Evolutionary conservation across 2,888 invertebrate species (phyloP).

Genomic region (Punctoribates punctum): DNA sequence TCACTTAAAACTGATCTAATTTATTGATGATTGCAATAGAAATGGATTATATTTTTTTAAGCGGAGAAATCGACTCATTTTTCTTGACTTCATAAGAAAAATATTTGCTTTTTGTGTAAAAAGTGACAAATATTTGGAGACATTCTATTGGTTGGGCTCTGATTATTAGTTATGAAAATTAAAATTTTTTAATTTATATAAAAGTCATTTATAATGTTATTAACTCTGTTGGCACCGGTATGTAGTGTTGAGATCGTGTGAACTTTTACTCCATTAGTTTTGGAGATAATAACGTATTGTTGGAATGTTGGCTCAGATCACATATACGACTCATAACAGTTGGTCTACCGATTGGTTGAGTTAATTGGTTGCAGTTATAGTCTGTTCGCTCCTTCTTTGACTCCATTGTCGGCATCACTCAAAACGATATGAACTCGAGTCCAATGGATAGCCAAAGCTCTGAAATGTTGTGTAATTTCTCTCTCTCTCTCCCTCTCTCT

Average conservation of each 20-base stretch:
- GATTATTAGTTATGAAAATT: neutral
- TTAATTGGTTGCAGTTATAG: neutral
- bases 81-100: too few relatives aligned
- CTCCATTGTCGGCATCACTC: conserved; percentile 1
- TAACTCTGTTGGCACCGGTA: neutral
- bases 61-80: too few relatives aligned
- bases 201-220: neutral
- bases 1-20: too few relatives aligned
- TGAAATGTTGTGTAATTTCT: neutral
- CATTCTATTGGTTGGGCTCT: neutral
- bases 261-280: conserved; percentile 21
- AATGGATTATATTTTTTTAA: too few relatives aligned
- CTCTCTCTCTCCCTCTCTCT: conserved; percentile 17
- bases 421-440: neutral
- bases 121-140: too few relatives aligned
- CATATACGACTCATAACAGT: conserved; percentile 21
- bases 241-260: conserved; percentile 14
- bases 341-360: conserved; percentile 12
- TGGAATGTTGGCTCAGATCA: neutral
- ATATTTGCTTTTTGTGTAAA: too few relatives aligned
- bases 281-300: conserved; percentile 14
- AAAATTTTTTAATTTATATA: neutral
- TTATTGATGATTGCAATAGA: too few relatives aligned
- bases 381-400: neutral
- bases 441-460: neutral